A percentile compares a stretch with the other conserved stretches of the same genome.
These are phyloP conservation scores for Pelochelys cantorii DNA, from an alignment of 2,797 vertebrate species.

Conservation along the genomic window DNA sequence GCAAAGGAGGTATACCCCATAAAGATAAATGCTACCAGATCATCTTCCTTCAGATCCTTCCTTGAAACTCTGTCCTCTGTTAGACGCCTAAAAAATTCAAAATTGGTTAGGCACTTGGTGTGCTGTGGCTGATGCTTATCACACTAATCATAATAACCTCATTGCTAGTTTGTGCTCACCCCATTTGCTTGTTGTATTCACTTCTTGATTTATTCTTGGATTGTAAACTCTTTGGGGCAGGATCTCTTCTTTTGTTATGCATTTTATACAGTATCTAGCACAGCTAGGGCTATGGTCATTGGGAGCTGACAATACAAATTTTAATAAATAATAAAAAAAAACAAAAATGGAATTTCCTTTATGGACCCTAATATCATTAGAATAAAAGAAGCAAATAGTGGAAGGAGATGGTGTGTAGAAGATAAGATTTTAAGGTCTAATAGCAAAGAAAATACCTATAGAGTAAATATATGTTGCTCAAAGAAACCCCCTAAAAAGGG, in stretches of 20 bases:
- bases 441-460: not conserved
- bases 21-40: not conserved
- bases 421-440: not conserved
- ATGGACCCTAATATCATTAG: not conserved
- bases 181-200: not conserved
- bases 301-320: not conserved
- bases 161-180: not conserved
- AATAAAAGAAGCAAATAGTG: not conserved
- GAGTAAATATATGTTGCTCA: not conserved
- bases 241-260: not conserved
- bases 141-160: not conserved
- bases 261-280: not conserved
- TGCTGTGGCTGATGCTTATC: not conserved
- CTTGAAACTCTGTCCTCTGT: not conserved
- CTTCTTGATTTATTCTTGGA: not conserved
- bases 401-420: not conserved
- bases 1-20: not conserved
- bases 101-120: not conserved
- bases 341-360: not conserved
- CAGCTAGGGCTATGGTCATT: not conserved
- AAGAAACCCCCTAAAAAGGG: not conserved
- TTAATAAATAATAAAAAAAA: not conserved
- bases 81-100: not conserved
- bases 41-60: not conserved
- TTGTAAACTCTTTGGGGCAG: not conserved